A percentile compares a stretch with the other conserved stretches of the same genome.
Evolutionary conservation across 2,113 vertebrate genomes (phyloP).

Genomic region (Pyxicephalus adspersus): DNA sequence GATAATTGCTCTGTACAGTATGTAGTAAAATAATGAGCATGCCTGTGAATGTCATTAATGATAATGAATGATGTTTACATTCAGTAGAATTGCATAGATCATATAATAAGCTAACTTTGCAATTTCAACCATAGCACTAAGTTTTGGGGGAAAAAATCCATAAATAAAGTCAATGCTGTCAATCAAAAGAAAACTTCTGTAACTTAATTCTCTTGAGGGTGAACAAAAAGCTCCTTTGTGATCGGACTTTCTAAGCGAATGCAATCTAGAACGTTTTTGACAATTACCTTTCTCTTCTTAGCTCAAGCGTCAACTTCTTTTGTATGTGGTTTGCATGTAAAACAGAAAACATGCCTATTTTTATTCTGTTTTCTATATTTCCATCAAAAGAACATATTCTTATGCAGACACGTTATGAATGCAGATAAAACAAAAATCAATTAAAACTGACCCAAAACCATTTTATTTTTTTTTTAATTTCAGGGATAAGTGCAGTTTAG

Average conservation of each 20-base stretch:
- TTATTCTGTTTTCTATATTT: background rate
- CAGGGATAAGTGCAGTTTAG: no score
- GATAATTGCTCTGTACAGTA: no score
- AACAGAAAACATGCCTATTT: background rate
- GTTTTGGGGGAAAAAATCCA: conserved; percentile 43
- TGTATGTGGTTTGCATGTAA: background rate
- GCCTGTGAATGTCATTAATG: no score
- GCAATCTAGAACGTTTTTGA: background rate
- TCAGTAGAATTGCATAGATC: conserved; percentile 24
- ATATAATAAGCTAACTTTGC: conserved; percentile 3
- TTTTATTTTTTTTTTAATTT: no score
- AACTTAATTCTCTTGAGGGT: conserved; percentile 69
- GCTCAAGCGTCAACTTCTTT: conserved; percentile 1
- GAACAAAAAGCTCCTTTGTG: conserved; percentile 58
- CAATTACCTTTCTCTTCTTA: conserved; percentile 23
- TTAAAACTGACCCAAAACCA: no score
- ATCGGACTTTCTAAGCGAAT: conserved; percentile 55
- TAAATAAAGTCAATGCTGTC: conserved; percentile 60
- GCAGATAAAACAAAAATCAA: no score
- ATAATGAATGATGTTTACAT: conserved; percentile 1
- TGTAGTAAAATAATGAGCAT: no score
- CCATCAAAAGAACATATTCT: no score
- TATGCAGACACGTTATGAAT: no score
- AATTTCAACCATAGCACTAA: conserved; percentile 16
- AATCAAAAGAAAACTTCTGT: conserved; percentile 63